Conservation (phyloP, 2,888 invertebrate genomes). For the Agriopis marginaria region DNA sequence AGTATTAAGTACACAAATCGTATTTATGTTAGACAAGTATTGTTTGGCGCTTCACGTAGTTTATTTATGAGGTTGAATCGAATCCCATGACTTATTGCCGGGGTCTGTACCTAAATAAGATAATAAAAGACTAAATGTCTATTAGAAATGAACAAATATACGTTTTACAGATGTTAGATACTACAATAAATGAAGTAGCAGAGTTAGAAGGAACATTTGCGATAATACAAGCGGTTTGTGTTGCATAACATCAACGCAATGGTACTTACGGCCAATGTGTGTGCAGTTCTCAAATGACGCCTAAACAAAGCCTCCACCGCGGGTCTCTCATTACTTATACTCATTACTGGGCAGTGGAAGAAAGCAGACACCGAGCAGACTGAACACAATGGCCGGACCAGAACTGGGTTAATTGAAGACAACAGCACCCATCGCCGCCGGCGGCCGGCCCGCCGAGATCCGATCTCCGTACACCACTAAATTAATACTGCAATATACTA, state of each 20-base stretch:
- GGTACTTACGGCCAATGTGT: constrained; percentile 62
- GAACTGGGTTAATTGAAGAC: constrained; percentile 84
- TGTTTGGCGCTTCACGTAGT: constrained; percentile 34
- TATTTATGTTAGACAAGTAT: constrained; percentile 38
- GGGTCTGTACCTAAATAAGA: background rate
- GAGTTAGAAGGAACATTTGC: constrained; percentile 36
- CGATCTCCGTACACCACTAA: constrained; percentile 67
- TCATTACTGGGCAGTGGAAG: constrained; percentile 73
- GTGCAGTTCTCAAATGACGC: constrained; percentile 70
- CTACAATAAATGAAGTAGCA: background rate
- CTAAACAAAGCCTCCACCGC: constrained; percentile 66
- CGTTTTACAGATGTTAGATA: background rate
- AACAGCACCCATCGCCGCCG: constrained; percentile 71
- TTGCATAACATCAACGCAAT: constrained; percentile 53
- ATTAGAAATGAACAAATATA: background rate
- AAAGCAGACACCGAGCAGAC: constrained; percentile 84
- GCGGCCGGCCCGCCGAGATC: constrained; percentile 62
- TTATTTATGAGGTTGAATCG: constrained; percentile 25
- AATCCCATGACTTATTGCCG: background rate
- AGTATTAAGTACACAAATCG: constrained; percentile 35
- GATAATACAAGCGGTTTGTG: constrained; percentile 47
- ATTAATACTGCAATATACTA: constrained; percentile 69
- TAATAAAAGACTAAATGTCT: background rate
- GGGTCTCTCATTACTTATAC: constrained; percentile 73
- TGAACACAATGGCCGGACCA: constrained; percentile 73